Conservation (phyloP, 2,888 invertebrate genomes). For the Mimachlamys varia region DNA sequence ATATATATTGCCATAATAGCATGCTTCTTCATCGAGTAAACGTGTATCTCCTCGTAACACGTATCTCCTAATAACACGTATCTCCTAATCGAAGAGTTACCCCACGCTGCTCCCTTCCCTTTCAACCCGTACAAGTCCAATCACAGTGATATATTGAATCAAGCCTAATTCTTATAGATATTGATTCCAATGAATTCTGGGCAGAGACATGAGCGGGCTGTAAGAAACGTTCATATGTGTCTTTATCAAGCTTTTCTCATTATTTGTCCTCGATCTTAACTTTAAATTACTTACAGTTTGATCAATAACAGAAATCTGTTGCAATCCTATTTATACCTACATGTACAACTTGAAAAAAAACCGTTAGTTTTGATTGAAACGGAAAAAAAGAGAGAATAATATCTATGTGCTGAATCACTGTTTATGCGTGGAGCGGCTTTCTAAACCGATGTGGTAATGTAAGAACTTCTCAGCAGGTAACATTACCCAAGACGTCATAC, state of each 20-base stretch:
- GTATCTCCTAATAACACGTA: conserved; percentile 12
- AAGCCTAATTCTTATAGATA: conserved; percentile 26
- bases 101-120: neutral
- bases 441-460: neutral
- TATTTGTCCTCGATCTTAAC: neutral
- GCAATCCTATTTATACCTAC: neutral
- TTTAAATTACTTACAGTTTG: conserved; percentile 6
- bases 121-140: conserved; percentile 23
- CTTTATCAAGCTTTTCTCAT: neutral
- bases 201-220: neutral
- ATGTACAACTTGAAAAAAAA: neutral
- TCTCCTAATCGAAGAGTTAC: neutral
- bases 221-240: neutral
- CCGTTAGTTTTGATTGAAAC: neutral
- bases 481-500: neutral
- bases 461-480: neutral
- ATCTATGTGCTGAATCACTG: neutral
- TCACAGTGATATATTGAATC: conserved; percentile 32
- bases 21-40: neutral
- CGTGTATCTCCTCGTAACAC: neutral
- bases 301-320: neutral
- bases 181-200: conserved; percentile 26
- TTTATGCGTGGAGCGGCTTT: neutral
- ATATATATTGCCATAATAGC: too few species aligned
- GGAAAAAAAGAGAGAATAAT: neutral